Percentiles rank a stretch among this genome's conserved stretches.
Evolutionary conservation across 2,797 vertebrate genomes (phyloP).

Genomic region (Rhinogobio ventralis): DNA sequence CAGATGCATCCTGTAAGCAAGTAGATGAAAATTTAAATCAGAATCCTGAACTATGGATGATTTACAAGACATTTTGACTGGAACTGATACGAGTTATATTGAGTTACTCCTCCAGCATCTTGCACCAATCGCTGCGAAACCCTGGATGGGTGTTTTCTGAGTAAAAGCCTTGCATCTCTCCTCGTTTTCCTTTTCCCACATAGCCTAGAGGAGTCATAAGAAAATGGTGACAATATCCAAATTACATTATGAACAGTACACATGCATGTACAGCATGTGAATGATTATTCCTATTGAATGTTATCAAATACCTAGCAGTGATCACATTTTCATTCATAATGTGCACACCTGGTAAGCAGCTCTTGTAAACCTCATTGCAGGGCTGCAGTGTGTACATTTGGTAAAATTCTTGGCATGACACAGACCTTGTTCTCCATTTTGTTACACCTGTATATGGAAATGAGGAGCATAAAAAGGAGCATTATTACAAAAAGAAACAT

Average conservation of each 20-base stretch:
- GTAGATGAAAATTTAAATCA: too few species aligned
- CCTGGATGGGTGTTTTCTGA: too few species aligned
- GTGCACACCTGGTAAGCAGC: background rate
- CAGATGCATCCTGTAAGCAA: too few species aligned
- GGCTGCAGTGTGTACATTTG: background rate
- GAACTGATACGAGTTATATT: too few species aligned
- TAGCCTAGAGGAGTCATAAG: background rate
- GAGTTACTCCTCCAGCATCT: too few species aligned
- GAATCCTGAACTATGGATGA: too few species aligned
- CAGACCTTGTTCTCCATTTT: background rate
- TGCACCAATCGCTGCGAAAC: too few species aligned
- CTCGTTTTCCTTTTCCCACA: too few species aligned
- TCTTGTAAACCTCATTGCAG: background rate
- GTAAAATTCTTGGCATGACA: background rate
- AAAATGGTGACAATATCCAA: background rate
- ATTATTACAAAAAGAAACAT: too few species aligned
- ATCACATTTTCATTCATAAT: conserved; percentile 2
- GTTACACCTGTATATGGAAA: background rate
- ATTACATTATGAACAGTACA: background rate
- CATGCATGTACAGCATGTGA: background rate
- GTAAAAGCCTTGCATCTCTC: too few species aligned
- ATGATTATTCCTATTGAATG: background rate
- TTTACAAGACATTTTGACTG: too few species aligned
- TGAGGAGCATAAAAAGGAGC: background rate
- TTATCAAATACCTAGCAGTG: background rate